Evolutionary conservation across 2,113 vertebrate species (phyloP).

Genomic region (Falcunculus frontatus): DNA sequence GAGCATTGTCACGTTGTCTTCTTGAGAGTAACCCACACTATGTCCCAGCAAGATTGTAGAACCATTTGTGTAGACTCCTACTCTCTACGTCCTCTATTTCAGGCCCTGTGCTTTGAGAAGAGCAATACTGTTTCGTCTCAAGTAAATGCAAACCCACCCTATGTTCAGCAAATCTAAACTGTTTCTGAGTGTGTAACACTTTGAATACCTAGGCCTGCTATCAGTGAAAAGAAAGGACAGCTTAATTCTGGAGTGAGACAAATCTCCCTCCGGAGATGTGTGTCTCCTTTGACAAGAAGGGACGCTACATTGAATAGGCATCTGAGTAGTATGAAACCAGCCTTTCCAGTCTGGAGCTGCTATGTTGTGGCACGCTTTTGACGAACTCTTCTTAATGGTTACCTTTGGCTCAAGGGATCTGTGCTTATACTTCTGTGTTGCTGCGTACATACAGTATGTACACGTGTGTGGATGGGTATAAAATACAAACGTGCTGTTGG

Average conservation of each 20-base stretch:
- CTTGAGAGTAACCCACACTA: background rate
- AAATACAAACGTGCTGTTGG: background rate
- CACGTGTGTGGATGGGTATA: background rate
- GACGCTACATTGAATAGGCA: background rate
- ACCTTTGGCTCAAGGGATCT: background rate
- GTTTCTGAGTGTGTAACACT: background rate
- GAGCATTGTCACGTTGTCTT: rapidly evolving
- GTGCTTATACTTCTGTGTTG: background rate
- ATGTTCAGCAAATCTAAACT: background rate
- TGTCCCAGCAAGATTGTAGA: background rate
- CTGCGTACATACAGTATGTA: background rate
- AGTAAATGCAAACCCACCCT: background rate
- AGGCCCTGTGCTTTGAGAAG: background rate
- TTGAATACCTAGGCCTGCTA: background rate
- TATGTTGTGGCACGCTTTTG: background rate
- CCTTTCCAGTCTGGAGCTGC: constrained; percentile 11
- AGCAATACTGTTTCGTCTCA: background rate
- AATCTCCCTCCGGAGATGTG: background rate
- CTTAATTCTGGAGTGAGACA: background rate
- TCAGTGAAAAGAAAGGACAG: background rate
- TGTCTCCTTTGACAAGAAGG: background rate
- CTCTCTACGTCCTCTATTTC: rapidly evolving
- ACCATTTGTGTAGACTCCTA: rapidly evolving
- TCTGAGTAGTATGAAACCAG: background rate
- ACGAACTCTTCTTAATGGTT: background rate